A percentile compares a stretch with the other conserved stretches of the same genome.
phyloP scores from a whole-genome alignment of 2,797 vertebrate species.

The Acanthornis magna region DNA sequence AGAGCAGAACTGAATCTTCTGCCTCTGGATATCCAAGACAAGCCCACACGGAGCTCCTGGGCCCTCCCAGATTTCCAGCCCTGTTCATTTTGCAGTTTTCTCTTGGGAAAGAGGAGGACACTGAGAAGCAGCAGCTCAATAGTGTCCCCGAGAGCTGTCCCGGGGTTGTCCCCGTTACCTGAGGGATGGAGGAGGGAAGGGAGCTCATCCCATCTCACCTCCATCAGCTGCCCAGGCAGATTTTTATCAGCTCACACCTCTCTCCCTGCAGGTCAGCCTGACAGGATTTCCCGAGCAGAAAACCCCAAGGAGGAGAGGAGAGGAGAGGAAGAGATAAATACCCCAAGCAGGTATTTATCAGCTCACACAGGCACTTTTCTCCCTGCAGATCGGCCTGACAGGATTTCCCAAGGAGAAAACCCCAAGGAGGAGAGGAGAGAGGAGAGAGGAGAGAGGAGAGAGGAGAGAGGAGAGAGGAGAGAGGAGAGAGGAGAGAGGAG shows the following conservation, averaged over 20 bases:
- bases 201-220: neutral
- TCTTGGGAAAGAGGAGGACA: neutral
- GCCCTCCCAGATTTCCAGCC: neutral
- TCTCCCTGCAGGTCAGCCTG: neutral
- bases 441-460: neutral
- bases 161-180: fast-evolving
- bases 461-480: no score
- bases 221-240: neutral
- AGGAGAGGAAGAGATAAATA: neutral
- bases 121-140: neutral
- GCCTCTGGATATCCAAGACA: neutral
- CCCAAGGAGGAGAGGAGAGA: neutral
- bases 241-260: fast-evolving
- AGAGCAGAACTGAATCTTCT: neutral
- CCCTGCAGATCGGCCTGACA: fast-evolving
- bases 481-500: no score
- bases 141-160: fast-evolving
- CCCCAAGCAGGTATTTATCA: neutral
- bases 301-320: neutral
- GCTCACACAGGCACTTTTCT: fast-evolving
- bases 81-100: neutral
- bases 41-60: fast-evolving
- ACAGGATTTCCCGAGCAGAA: neutral
- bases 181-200: neutral
- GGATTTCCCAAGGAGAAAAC: neutral